Evolutionary conservation across 2,113 vertebrate genomes (phyloP).

Genomic region (Aplodontia rufa): DNA sequence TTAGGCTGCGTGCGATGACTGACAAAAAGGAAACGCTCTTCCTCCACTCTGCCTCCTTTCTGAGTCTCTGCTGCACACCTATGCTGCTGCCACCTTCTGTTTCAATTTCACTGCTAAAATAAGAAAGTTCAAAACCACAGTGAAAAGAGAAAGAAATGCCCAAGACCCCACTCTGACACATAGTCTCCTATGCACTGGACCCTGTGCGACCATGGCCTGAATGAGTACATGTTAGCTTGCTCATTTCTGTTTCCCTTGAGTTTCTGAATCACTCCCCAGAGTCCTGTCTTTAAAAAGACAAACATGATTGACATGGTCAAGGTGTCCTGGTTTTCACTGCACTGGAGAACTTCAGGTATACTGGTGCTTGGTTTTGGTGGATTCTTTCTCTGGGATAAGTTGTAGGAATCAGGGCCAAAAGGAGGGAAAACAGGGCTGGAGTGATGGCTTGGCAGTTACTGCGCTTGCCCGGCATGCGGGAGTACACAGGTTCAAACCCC

Average conservation of each 20-base stretch:
- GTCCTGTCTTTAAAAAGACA: background rate
- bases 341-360: background rate
- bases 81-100: background rate
- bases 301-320: background rate
- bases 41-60: background rate
- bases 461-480: too few relatives aligned
- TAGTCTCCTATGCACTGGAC: background rate
- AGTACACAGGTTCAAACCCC: too few relatives aligned
- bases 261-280: background rate
- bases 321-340: background rate
- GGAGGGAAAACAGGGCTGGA: too few relatives aligned
- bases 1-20: background rate
- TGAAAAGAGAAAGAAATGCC: background rate
- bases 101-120: background rate
- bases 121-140: background rate
- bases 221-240: background rate
- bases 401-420: background rate
- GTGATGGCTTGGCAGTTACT: too few relatives aligned
- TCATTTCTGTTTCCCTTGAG: background rate
- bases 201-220: rapidly evolving
- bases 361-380: background rate
- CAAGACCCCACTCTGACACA: background rate
- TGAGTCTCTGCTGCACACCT: background rate
- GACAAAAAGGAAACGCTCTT: background rate
- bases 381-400: background rate